Percentiles rank a stretch among this genome's conserved stretches.
Conservation (phyloP, 2,797 vertebrate genomes). For the Tenualosa ilisha region DNA sequence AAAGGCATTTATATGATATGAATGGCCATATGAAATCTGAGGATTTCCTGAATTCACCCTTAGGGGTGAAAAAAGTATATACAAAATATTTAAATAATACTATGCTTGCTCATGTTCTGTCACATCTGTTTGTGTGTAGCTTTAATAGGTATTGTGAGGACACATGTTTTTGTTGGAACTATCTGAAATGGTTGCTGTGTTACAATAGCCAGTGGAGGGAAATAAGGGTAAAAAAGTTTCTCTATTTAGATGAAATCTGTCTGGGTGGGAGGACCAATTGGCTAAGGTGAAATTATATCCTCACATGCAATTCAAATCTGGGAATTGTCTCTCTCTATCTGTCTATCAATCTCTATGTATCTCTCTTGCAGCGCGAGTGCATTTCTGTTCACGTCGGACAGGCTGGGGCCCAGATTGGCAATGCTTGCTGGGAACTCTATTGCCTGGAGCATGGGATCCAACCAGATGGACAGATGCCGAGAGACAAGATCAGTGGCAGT, state of each 20-base stretch:
- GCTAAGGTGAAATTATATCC: not conserved
- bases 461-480: conserved; percentile 73
- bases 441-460: conserved; percentile 73
- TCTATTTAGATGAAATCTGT: not conserved
- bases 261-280: not conserved
- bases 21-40: no score
- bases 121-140: no score
- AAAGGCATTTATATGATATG: no score
- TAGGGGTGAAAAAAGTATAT: no score
- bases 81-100: no score
- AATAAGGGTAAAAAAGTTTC: not conserved
- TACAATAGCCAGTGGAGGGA: not conserved
- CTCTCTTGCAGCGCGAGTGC: conserved; percentile 68
- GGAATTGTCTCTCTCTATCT: not conserved
- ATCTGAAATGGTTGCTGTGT: not conserved
- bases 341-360: not conserved
- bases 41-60: no score
- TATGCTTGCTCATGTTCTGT: not conserved
- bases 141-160: no score
- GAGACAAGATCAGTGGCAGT: conserved; percentile 68
- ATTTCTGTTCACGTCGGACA: conserved; percentile 74
- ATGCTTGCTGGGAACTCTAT: conserved; percentile 74
- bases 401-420: conserved; percentile 74
- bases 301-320: not conserved
- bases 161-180: not conserved